Evolutionary conservation across 2,113 vertebrate genomes (phyloP).

Genomic region (Dendrocopos noguchii): DNA sequence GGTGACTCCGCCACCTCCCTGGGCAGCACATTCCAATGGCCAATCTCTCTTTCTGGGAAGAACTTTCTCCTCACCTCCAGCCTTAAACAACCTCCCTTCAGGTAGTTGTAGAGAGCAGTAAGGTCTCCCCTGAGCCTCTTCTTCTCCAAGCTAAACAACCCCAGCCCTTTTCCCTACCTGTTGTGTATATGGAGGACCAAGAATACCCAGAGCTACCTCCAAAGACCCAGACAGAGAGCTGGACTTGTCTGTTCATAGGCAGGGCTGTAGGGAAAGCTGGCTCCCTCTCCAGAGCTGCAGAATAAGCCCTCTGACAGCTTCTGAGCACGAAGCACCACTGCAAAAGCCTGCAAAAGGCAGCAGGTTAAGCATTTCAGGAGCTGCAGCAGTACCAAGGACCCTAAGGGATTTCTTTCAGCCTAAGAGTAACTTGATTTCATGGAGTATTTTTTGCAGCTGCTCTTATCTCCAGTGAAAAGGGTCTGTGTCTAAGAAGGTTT

Average conservation of each 20-base stretch:
- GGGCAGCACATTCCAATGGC: too few relatives aligned
- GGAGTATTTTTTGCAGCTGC: not conserved
- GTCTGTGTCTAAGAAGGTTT: not conserved
- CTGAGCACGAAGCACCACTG: not conserved
- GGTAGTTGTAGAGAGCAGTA: too few relatives aligned
- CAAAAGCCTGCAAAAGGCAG: constrained; percentile 38
- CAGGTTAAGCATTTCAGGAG: not conserved
- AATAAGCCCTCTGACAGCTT: not conserved
- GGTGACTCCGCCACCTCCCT: too few relatives aligned
- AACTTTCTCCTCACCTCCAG: too few relatives aligned
- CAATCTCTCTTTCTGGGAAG: too few relatives aligned
- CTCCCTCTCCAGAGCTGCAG: constrained; percentile 4
- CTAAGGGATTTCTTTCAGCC: constrained; percentile 12
- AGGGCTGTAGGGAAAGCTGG: constrained; percentile 18
- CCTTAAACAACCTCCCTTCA: too few relatives aligned
- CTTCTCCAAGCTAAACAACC: too few relatives aligned
- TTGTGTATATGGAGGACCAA: not conserved
- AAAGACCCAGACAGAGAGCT: constrained; percentile 7
- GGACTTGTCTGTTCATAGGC: not conserved
- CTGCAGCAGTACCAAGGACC: not conserved
- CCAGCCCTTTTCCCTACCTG: constrained; percentile 22
- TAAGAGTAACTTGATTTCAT: not conserved
- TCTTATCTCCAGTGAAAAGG: not conserved
- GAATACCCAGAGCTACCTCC: constrained; percentile 31
- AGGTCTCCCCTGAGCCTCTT: too few relatives aligned